phyloP scores from a whole-genome alignment of 1,140 invertebrate species.

The Trichomalopsis sarcophagae region DNA sequence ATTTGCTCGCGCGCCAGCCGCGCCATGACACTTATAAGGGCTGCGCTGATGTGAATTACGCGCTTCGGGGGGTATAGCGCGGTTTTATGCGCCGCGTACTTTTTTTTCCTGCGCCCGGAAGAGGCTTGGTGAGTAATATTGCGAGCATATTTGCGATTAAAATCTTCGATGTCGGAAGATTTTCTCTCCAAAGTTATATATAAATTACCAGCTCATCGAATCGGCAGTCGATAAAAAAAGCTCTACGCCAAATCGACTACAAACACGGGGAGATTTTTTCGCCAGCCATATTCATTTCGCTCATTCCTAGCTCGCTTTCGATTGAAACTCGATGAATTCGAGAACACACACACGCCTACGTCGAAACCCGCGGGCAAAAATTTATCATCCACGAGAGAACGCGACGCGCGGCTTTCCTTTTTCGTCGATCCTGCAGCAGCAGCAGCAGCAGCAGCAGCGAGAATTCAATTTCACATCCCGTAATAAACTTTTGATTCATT shows the following conservation, averaged over 20 bases:
- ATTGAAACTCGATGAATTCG: not conserved
- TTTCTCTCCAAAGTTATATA: no score
- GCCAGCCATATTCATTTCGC: not conserved
- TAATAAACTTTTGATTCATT: conserved; percentile 50
- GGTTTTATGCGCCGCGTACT: not conserved
- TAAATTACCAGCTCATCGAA: no score
- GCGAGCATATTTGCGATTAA: no score
- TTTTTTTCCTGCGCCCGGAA: not conserved
- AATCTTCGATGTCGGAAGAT: no score
- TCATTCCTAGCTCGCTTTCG: not conserved
- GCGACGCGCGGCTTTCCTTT: not conserved
- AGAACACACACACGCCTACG: not conserved
- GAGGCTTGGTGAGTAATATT: not conserved
- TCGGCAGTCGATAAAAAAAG: no score
- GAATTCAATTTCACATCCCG: conserved; percentile 43
- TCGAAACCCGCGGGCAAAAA: not conserved
- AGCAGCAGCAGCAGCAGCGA: conserved; percentile 14
- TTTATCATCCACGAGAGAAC: conserved; percentile 17
- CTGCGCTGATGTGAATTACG: not conserved
- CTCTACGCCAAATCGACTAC: no score
- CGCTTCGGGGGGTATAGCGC: not conserved
- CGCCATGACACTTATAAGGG: conserved; percentile 33
- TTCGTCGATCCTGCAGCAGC: not conserved
- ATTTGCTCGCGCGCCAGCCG: conserved; percentile 19
- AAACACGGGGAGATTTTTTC: not conserved